These are phyloP conservation scores for Netelia melanura DNA, from an alignment of 2,888 invertebrate species.

Conservation along the genomic window DNA sequence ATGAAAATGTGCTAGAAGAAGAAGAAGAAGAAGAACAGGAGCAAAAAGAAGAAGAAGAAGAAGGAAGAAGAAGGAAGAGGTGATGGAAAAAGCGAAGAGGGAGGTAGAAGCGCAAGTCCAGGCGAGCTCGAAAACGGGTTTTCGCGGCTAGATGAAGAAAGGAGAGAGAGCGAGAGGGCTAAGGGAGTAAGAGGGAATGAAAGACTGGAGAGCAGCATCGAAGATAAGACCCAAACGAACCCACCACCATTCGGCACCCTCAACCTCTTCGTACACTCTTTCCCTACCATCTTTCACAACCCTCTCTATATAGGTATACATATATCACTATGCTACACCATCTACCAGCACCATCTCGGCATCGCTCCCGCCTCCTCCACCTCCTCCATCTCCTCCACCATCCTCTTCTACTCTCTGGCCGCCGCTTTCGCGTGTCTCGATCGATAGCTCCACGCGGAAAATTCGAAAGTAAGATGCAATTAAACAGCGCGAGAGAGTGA, in stretches of 20 bases:
- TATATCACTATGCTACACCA: conserved; percentile 33
- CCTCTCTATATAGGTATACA: conserved; percentile 16
- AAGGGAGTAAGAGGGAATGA: conserved; percentile 32
- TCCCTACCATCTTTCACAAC: conserved; percentile 58
- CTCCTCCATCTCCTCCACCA: conserved; percentile 58
- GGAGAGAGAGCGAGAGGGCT: conserved; percentile 3
- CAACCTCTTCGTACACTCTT: conserved; percentile 61
- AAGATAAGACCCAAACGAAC: conserved; percentile 85
- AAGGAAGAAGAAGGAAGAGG: conserved; percentile 59
- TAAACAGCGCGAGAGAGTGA: conserved; percentile 82
- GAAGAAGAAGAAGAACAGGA: conserved; percentile 62
- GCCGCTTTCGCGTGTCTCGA: conserved; percentile 80
- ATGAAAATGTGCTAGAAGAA: conserved; percentile 63
- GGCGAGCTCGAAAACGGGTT: conserved; percentile 48
- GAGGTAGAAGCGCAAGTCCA: conserved; percentile 55
- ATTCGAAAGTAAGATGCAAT: conserved; percentile 85
- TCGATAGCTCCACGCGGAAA: conserved; percentile 85
- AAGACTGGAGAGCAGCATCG: conserved; percentile 77
- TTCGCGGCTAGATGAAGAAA: conserved; percentile 32
- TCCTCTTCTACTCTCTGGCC: conserved; percentile 54
- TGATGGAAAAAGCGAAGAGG: conserved; percentile 57
- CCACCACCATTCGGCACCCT: conserved; percentile 76
- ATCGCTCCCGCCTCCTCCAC: conserved; percentile 53
- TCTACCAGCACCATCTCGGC: conserved; percentile 59
- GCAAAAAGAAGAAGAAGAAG: conserved; percentile 69